A percentile compares a stretch with the other conserved stretches of the same genome.
These are phyloP conservation scores for Montipora capricornis DNA, from an alignment of 64 coral and sea anemone species.

Conservation along the genomic window DNA sequence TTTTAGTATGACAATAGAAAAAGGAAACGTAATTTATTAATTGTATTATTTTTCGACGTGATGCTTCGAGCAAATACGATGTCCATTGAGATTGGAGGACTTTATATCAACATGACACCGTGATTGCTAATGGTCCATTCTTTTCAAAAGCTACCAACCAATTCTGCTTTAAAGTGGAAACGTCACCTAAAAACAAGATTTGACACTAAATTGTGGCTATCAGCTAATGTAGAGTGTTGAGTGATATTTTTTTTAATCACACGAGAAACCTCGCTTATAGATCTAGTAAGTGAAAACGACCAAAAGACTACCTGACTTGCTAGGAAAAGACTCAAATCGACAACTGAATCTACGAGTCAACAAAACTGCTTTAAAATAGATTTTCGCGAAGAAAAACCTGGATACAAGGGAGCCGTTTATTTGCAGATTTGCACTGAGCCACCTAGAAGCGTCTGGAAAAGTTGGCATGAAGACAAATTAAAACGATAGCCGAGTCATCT, in stretches of 20 bases:
- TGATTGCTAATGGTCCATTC: background rate
- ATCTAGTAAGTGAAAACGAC: too few relatives aligned
- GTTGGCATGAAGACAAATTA: background rate
- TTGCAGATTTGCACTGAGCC: background rate
- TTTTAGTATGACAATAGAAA: conserved; percentile 15
- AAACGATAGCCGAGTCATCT: background rate
- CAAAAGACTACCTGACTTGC: background rate
- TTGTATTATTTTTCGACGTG: background rate
- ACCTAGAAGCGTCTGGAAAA: background rate
- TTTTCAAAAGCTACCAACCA: background rate
- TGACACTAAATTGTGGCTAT: background rate
- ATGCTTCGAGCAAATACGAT: conserved; percentile 1
- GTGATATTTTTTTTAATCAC: background rate
- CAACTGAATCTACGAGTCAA: background rate
- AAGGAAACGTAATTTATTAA: conserved; percentile 28
- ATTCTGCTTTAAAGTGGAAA: conserved; percentile 32
- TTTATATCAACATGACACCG: conserved; percentile 35
- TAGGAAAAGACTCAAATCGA: background rate
- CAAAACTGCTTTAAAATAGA: background rate
- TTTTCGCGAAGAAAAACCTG: background rate
- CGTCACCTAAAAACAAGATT: conserved; percentile 25
- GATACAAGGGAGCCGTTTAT: background rate
- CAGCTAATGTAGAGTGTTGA: background rate
- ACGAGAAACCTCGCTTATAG: too few relatives aligned
- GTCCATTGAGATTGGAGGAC: background rate